These are phyloP conservation scores for Stylophora pistillata DNA, from an alignment of 64 coral and sea anemone genomes.

Conservation along the genomic window DNA sequence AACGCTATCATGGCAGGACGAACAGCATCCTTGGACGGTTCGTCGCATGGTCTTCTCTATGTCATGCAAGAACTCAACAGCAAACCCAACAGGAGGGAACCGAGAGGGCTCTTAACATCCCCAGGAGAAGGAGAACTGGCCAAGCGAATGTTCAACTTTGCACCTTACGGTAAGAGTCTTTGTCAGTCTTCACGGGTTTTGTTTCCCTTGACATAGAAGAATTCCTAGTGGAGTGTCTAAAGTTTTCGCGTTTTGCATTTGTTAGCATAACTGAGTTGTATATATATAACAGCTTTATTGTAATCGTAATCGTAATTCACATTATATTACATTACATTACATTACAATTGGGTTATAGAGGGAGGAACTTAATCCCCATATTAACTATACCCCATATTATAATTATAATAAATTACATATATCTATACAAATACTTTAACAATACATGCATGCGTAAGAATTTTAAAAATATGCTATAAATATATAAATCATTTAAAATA, in stretches of 20 bases:
- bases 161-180: constrained; percentile 74
- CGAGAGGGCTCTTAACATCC: constrained; percentile 12
- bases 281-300: too few relatives aligned
- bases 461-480: too few relatives aligned
- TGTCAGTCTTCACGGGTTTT: neutral
- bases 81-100: constrained; percentile 25
- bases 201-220: neutral
- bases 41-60: constrained; percentile 35
- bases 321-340: too few relatives aligned
- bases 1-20: constrained; percentile 60
- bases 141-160: constrained; percentile 85
- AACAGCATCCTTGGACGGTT: constrained; percentile 51
- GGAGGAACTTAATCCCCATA: too few relatives aligned
- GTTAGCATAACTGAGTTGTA: neutral
- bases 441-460: too few relatives aligned
- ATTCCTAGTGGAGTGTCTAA: neutral
- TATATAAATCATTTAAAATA: too few relatives aligned
- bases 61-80: constrained; percentile 77
- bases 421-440: too few relatives aligned
- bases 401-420: too few relatives aligned
- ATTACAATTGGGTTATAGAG: too few relatives aligned
- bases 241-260: neutral
- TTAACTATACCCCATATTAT: too few relatives aligned
- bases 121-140: constrained; percentile 61
- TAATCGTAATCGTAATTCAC: too few relatives aligned